Base-by-base conservation (phyloP, 2,888 invertebrate species). In the Drosophila nr. perissopoda region DNA sequence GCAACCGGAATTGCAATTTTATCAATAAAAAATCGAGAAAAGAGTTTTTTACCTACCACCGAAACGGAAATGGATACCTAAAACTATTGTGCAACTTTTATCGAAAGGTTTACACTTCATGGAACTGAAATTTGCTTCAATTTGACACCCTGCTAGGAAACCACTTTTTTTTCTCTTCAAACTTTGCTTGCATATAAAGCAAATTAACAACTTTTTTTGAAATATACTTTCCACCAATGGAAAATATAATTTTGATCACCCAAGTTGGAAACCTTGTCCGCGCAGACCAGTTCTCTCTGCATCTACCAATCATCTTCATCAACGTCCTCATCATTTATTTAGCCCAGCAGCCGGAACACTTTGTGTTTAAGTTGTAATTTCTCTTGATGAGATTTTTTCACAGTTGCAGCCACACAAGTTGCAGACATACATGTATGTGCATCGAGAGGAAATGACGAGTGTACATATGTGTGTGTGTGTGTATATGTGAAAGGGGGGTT, bases 321-420 rank as follows among this genome's bases (percentile, higher is more conserved):
- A 79, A 63, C 65, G 60, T 64, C 66, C 13, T 65, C 79, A 57
- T 81, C 81, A 72, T 73, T 73, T 80, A 76, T 76, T 79, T 70
- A 72, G 52, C 64, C 38, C 21, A 48, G 58, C 46, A 46, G 40
- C 38, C 63, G 70, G 53, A 63, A 61, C 60, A 66, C 65, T 84
- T 82, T 84, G 70, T 84, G 66, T 74, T 86, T 83, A 86, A 86
- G 84, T 85, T 88, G 88, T 86, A 83, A 88, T 85, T 85, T 88
- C 87, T 73, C 74, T 69, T 81, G 85, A 88, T 86, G 85, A 79
- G 89, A 81, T 85, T 88, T 79, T 76, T 60, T 59, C 59, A n/a
- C 51, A 25, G 42, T 36, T 42, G 46, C 64, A 74, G 62, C 68
- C 73, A 54, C 79, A 67, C 34, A 57, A 48, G 36, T 29, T 63